Percentiles rank a stretch among this genome's conserved stretches.
These are phyloP conservation scores for Stratiolaelaps scimitus DNA, from an alignment of 1,140 invertebrate genomes.

Conservation along the genomic window DNA sequence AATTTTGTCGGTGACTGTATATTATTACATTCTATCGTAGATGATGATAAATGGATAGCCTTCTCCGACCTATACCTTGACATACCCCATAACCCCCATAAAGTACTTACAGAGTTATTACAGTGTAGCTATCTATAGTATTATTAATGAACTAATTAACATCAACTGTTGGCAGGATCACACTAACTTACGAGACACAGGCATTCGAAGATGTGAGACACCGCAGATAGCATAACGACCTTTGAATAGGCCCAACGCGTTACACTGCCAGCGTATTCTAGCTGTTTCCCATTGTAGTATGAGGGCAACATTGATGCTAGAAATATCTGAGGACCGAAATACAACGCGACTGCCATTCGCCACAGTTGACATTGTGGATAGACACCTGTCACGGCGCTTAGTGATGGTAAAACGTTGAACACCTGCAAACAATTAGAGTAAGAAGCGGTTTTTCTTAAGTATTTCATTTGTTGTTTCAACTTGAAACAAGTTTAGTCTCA, in stretches of 20 bases:
- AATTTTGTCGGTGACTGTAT: no score
- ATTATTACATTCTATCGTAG: no score
- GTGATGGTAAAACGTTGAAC: constrained; percentile 20
- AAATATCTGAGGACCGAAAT: constrained; percentile 27
- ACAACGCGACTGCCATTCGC: constrained; percentile 23
- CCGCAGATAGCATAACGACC: not conserved
- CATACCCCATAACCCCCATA: not conserved
- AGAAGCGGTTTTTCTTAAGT: no score
- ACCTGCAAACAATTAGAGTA: not conserved
- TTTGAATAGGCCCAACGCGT: constrained; percentile 18
- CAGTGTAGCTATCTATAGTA: not conserved
- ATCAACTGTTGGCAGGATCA: not conserved
- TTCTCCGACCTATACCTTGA: not conserved
- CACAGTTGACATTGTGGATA: constrained; percentile 26
- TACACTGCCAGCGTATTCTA: not conserved
- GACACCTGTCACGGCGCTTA: constrained; percentile 11
- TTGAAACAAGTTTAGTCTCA: no score
- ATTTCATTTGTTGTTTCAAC: no score
- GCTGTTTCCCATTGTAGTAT: constrained; percentile 20
- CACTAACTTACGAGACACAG: constrained; percentile 5
- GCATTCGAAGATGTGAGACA: constrained; percentile 20
- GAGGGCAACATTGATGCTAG: constrained; percentile 21
- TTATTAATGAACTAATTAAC: not conserved
- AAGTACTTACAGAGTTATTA: not conserved
- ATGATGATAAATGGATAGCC: no score